These are phyloP conservation scores for Bombus huntii DNA, from an alignment of 1,140 invertebrate species.

Conservation along the genomic window DNA sequence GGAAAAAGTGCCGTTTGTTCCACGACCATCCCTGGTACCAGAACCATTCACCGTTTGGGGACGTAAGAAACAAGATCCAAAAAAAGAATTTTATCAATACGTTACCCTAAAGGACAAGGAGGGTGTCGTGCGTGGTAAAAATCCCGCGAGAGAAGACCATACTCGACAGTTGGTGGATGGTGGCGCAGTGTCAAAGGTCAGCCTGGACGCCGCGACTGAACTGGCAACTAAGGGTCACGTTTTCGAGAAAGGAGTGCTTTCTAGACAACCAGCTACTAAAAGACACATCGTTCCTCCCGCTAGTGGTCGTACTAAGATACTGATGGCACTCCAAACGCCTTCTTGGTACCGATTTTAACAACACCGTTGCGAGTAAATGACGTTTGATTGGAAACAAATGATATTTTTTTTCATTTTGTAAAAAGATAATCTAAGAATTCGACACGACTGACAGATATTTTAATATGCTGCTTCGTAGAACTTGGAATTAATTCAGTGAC, in stretches of 20 bases:
- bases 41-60: conserved; percentile 92
- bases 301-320: conserved; percentile 77
- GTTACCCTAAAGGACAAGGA: conserved; percentile 77
- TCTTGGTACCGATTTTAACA: conserved; percentile 81
- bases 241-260: conserved; percentile 77
- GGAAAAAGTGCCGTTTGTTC: conserved; percentile 92
- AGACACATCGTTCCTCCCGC: conserved; percentile 74
- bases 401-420: not conserved
- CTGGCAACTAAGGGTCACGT: conserved; percentile 78
- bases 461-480: not conserved
- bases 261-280: conserved; percentile 70
- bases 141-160: conserved; percentile 77
- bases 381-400: not conserved
- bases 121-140: conserved; percentile 75
- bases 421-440: not conserved
- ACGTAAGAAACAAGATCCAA: conserved; percentile 81
- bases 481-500: not conserved
- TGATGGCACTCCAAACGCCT: conserved; percentile 79
- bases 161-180: conserved; percentile 77
- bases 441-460: not conserved
- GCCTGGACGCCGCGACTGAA: conserved; percentile 77
- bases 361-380: not conserved
- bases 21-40: conserved; percentile 90
- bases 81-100: conserved; percentile 80
- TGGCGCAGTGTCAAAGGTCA: conserved; percentile 77